Evolutionary conservation across 2,797 vertebrate species (phyloP).

Genomic region (Danio choprae): DNA sequence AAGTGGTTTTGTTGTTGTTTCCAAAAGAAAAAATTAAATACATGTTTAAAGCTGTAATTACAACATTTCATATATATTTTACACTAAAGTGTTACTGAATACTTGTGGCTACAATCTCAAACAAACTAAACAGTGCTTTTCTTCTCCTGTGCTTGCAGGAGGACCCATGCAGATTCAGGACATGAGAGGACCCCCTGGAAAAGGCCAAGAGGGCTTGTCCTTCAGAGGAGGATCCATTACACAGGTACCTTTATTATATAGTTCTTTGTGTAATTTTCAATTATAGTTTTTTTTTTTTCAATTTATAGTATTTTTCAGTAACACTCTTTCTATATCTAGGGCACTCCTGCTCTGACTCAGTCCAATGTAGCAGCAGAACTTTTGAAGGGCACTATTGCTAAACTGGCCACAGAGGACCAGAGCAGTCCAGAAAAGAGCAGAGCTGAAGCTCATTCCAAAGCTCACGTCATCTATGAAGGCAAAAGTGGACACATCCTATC

Average conservation of each 20-base stretch:
- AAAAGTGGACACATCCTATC: constrained; percentile 96
- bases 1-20: too few relatives aligned
- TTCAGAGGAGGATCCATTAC: constrained; percentile 62
- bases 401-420: constrained; percentile 88
- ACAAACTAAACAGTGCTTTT: neutral
- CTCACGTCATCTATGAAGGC: constrained; percentile 97
- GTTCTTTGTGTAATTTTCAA: neutral
- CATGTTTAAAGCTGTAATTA: too few relatives aligned
- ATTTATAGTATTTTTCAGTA: neutral
- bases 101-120: neutral
- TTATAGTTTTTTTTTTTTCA: too few relatives aligned
- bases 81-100: too few relatives aligned
- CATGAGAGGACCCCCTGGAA: constrained; percentile 56
- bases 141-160: constrained; percentile 29
- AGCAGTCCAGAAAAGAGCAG: constrained; percentile 88
- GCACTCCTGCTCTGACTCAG: constrained; percentile 91
- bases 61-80: too few relatives aligned
- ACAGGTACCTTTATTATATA: constrained; percentile 48
- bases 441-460: constrained; percentile 89
- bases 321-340: constrained; percentile 73
- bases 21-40: too few relatives aligned
- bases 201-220: constrained; percentile 45
- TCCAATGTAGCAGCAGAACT: constrained; percentile 90
- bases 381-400: constrained; percentile 90
- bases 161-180: constrained; percentile 59